Evolutionary conservation across 2,797 vertebrate species (phyloP), one percentile per base, ranked within the genome.

Genomic region (Hippopotamyrus pictus): DNA sequence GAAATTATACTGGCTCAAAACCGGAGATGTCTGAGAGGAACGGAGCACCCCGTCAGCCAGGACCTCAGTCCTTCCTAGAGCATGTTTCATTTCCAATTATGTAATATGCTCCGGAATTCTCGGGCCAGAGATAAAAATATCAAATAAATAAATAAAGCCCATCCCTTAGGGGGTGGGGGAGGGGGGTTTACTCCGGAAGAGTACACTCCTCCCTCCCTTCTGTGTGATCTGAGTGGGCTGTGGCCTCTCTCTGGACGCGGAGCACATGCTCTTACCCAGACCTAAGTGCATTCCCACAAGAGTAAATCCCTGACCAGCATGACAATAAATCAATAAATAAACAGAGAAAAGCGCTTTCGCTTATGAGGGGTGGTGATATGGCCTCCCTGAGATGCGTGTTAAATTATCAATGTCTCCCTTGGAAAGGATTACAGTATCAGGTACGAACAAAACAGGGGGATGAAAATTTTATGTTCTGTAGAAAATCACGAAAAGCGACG

Each of bases 101-200:
- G 88, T 93, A 96, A 95, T 90, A 5, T 87, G 54, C 79, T 84
- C 87, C 93, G 92, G 91, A 93, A 93, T 95, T 92, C 93, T 93
- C 91, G 92, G 92, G 90, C 90, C 89, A 46, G 90, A 91, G 93
- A 93, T 95, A 96, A 95, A 95, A 95, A 96, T 95, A 95, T 92
- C 44, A 93, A 94, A 95, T 96, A 94, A 95, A 94, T 94, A 94
- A 95, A 93, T 92, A 92, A 93, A 91, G 89, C 91, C 90, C 85
- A 19, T 91, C 84, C 91, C 93, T 95, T 93, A 92, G 85, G 25
- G 50, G 48, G 33, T 79, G 41, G 86, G 3, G 92, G 94, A 92
- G 57, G n/a, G 54, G 90, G 92, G 91, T 88, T 90, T 89, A 92
- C 91, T 93, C 92, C 91, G 93, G 89, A 90, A 91, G 91, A 92